Base-by-base conservation (phyloP, 2,113 vertebrate species). In the Callopanchax toddi region DNA sequence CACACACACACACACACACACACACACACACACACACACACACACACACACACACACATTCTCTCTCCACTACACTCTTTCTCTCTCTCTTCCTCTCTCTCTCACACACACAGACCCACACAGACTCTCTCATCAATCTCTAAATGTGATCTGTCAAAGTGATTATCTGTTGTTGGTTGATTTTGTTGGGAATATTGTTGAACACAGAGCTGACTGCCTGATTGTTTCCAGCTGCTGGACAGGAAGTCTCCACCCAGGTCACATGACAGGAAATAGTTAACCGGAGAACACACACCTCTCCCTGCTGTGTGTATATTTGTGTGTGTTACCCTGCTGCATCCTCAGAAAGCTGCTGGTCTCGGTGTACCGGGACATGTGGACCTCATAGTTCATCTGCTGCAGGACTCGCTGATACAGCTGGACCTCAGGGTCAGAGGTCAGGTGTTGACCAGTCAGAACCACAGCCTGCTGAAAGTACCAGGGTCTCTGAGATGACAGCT, bases 381-480 rank as follows among this genome's bases (percentile, higher is more conserved):
- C 92, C 3, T 61, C 43, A 32, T 94, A 96, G 42, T 84, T 85
- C 48, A 91, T 88, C 63, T 93, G 89, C 44, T 71, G 74, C 56
- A 98, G 91, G 12, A 97, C 86, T 17, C 51, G 86, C 71, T 87
- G 92, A 57, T 92, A 94, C 32, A 95, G 79, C 78, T 74, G 89
- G 2, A 93, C 89, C 56, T 96, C 93, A 0, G 69, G 73, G 70
- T 91, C 82, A 0, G 21, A 88, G 39, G 72, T 69, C 2, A 59
- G 73, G 34, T 83, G 86, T 48, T 86, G 92, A 2, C 86, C 79
- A 0, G 82, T 91, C 40, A 99, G 83, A 29, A 97, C 23, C 8
- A 93, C 88, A 17, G 87, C 94, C 81, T 67, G 85, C 0, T 18
- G 34, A 1, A 17, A 55, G 18, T 45, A 55, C 1, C 9, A 29